Base-by-base conservation (phyloP, 2,797 vertebrate species). In the Gadopsis bispinosus region DNA sequence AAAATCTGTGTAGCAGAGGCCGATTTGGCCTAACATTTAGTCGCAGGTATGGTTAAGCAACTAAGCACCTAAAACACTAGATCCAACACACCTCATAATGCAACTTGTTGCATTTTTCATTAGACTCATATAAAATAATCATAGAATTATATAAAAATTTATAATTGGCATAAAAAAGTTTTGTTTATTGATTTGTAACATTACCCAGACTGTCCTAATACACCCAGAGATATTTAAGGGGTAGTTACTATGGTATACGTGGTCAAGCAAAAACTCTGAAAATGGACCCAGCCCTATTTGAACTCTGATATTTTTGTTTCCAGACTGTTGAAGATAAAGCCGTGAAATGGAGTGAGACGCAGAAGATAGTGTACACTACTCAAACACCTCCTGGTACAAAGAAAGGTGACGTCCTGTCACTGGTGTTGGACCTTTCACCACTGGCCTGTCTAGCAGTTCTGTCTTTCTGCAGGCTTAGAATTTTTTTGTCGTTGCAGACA, bases 351-450 rank as follows among this genome's bases (percentile, higher is more conserved):
- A 89, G 77, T 4, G 93, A 94, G 35, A 97, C 95, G 83, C 91
- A 95, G 71, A 89, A 76, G 43, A 89, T 95, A 0, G 22, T 68
- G 2, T 97, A 98, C 81, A 85, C 91, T 1, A 87, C 86, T 64
- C 69, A 84, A 1, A 96, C 95, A 0, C 51, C 79, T 60, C 90
- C 91, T 0, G 97, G 97, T 47, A 83, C 93, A 69, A 98, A 96
- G 90, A 98, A 98, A 97, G 96, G 97, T 97, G 89, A 33, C 9
- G 1, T 61, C 9, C 29, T 37, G 7, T 20, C 6, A 7, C 16
- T 10, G 17, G 3, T 31, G 6, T 26, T 62, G 3, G 39, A 35
- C 13, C 2, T 43, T 37, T 31, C 16, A 37, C 1, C 39, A 73
- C 3, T 12, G 11, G 7, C 20, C 33, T 29, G 5, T 53, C 16